Evolutionary conservation across 2,888 invertebrate genomes (phyloP).

Genomic region (Merodon equestris): DNA sequence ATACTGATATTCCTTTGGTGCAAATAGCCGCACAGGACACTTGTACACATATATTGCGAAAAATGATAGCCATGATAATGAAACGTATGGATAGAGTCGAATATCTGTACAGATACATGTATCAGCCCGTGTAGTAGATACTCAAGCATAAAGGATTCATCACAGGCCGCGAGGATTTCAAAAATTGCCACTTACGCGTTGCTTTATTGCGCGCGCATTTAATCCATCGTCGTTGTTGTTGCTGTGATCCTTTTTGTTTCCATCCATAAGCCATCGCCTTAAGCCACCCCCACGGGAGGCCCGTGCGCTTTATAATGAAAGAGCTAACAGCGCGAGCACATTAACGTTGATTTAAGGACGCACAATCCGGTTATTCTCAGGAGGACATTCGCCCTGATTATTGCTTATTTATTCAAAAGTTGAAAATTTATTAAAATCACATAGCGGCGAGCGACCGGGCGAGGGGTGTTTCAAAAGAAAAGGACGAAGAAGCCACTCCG

Average conservation of each 20-base stretch:
- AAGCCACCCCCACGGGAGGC: constrained; percentile 9
- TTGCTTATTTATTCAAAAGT: constrained; percentile 65
- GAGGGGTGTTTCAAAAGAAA: not conserved
- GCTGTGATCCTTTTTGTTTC: not conserved
- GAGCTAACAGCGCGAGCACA: constrained; percentile 39
- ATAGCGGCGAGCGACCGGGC: not conserved
- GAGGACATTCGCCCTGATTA: constrained; percentile 59
- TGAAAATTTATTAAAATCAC: constrained; percentile 44
- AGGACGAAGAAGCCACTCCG: not conserved
- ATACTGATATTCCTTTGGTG: not conserved
- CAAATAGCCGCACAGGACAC: constrained; percentile 8
- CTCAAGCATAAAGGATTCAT: constrained; percentile 39
- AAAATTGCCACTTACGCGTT: constrained; percentile 55
- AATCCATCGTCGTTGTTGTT: constrained; percentile 27
- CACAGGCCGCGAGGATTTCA: constrained; percentile 34
- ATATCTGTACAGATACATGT: constrained; percentile 4
- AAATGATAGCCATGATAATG: constrained; percentile 38
- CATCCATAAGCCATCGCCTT: constrained; percentile 23
- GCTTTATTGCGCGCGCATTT: constrained; percentile 43
- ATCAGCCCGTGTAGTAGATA: constrained; percentile 18
- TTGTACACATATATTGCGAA: constrained; percentile 49
- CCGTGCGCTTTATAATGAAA: not conserved
- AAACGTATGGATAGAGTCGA: constrained; percentile 36
- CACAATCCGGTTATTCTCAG: constrained; percentile 42
- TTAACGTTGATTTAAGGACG: constrained; percentile 61